phyloP scores from a whole-genome alignment of 2,113 vertebrate genomes.

The Leiothrix lutea region DNA sequence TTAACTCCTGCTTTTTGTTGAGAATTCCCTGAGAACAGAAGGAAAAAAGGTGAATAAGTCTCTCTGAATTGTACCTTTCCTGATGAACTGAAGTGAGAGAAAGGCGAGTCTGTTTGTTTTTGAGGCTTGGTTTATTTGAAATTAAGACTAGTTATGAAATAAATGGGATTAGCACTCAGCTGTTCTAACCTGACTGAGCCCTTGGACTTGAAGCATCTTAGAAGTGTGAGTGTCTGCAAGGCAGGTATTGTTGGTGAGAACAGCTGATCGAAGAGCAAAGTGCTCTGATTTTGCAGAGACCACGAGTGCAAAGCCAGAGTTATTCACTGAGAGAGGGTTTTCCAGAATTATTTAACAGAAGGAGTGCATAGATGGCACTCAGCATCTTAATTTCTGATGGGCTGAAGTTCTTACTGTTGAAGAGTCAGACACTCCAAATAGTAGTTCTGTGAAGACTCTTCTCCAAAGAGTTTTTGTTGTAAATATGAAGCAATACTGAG shows the following conservation, averaged over 20 bases:
- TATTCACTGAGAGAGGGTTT: neutral
- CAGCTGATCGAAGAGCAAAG: constrained; percentile 19
- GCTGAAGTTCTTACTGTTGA: neutral
- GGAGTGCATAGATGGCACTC: neutral
- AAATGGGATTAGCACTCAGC: neutral
- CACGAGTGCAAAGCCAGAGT: neutral
- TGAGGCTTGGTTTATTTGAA: neutral
- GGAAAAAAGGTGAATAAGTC: neutral
- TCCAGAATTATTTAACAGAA: neutral
- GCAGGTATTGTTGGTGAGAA: constrained; percentile 11
- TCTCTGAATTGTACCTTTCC: neutral
- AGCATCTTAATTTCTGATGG: neutral
- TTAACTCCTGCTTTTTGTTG: neutral
- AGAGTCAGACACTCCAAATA: neutral
- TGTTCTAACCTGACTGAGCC: neutral
- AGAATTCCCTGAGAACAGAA: neutral
- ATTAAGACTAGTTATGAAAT: neutral
- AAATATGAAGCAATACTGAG: neutral
- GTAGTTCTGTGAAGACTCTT: neutral
- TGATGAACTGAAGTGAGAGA: neutral
- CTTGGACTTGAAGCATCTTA: neutral
- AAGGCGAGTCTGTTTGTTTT: neutral
- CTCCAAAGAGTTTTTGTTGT: neutral
- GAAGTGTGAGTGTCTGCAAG: constrained; percentile 26
- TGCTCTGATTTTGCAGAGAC: neutral